These are phyloP conservation scores for Porites australiensis DNA, from an alignment of 64 coral and sea anemone genomes.

Conservation along the genomic window DNA sequence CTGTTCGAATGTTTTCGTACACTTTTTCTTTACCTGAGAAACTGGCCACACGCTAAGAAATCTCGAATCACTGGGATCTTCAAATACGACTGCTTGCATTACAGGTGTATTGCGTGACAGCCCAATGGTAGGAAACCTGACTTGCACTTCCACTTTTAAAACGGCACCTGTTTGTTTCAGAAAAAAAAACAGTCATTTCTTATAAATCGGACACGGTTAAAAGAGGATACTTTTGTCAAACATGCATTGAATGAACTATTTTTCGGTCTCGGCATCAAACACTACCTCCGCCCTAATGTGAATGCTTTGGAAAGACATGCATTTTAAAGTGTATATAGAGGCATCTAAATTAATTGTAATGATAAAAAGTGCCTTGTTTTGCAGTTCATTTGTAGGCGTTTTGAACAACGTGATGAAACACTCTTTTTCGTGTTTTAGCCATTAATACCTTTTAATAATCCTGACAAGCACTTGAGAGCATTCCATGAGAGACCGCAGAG, in stretches of 20 bases:
- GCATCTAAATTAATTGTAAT: too few relatives aligned
- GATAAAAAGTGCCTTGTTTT: too few relatives aligned
- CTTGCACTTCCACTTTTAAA: slow-evolving; percentile 5
- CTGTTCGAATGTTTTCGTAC: neutral
- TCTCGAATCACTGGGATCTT: slow-evolving; percentile 7
- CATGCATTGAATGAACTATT: too few relatives aligned
- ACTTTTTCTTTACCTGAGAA: slow-evolving; percentile 8
- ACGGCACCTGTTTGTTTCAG: neutral
- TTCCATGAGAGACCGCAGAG: slow-evolving; percentile 22
- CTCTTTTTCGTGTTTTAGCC: neutral
- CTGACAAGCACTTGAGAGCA: slow-evolving; percentile 23
- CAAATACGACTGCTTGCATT: slow-evolving; percentile 36
- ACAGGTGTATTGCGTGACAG: slow-evolving; percentile 40
- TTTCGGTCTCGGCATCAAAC: too few relatives aligned
- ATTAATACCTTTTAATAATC: slow-evolving; percentile 1
- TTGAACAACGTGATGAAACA: too few relatives aligned
- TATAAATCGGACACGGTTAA: too few relatives aligned
- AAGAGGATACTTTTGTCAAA: too few relatives aligned
- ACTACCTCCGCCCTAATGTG: too few relatives aligned
- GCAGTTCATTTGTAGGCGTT: too few relatives aligned
- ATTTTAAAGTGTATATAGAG: too few relatives aligned
- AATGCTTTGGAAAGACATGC: too few relatives aligned
- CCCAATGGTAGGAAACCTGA: neutral
- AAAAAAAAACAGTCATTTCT: neutral
- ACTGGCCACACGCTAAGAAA: slow-evolving; percentile 14